Evolutionary conservation across 2,888 invertebrate genomes (phyloP).

Genomic region (Phortica okadai): DNA sequence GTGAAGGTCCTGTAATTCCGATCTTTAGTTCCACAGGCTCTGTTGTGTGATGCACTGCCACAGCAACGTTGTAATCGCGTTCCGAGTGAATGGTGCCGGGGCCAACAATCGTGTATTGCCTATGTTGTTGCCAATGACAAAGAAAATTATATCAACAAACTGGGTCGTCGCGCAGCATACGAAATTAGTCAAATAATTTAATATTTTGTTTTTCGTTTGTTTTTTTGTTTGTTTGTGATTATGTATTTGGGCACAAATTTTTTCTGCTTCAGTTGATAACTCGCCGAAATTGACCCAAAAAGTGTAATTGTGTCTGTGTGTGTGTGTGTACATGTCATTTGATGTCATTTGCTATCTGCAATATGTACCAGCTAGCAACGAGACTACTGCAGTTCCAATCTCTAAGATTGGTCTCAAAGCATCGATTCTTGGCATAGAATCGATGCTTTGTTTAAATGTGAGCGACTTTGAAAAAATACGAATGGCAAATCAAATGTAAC

Average conservation of each 20-base stretch:
- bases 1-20: constrained; percentile 67
- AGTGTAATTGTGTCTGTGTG: background rate
- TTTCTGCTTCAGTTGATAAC: background rate
- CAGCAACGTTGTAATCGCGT: constrained; percentile 88
- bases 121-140: constrained; percentile 26
- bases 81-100: constrained; percentile 88
- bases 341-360: too few species aligned
- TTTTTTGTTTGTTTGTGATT: background rate
- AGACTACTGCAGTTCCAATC: too few species aligned
- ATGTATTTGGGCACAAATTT: too few species aligned
- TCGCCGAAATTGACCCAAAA: background rate
- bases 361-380: too few species aligned
- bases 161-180: constrained; percentile 9
- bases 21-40: constrained; percentile 63
- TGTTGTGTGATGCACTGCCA: constrained; percentile 78
- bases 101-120: constrained; percentile 85
- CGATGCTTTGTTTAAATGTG: too few species aligned
- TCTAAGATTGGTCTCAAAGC: too few species aligned
- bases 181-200: constrained; percentile 5
- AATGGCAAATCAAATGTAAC: too few species aligned
- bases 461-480: too few species aligned
- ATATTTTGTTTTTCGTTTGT: background rate
- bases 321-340: background rate
- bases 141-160: constrained; percentile 34
- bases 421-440: too few species aligned